A percentile compares a stretch with the other conserved stretches of the same genome.
Conservation (phyloP, 2,797 vertebrate species). For the Gobionotothen gibberifrons region DNA sequence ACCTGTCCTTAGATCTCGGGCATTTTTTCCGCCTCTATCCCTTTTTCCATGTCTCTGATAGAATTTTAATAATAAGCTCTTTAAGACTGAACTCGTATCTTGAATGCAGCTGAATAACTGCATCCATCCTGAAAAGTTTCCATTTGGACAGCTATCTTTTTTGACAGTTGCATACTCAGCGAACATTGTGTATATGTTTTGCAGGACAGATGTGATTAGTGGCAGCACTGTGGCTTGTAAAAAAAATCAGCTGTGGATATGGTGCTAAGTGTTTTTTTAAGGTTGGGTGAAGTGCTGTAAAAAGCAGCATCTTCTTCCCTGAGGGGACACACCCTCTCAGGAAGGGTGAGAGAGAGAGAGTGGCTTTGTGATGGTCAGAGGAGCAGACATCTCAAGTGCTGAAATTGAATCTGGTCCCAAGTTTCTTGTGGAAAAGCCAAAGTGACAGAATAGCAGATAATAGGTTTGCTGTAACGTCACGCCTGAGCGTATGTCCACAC, state of each 20-base stretch:
- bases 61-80: conserved; percentile 76
- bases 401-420: conserved; percentile 87
- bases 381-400: conserved; percentile 79
- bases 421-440: conserved; percentile 84
- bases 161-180: conserved; percentile 62
- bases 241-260: conserved; percentile 68
- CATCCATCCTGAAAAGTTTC: conserved; percentile 61
- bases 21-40: conserved; percentile 48
- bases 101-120: conserved; percentile 41
- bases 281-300: conserved; percentile 80
- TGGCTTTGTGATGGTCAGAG: conserved; percentile 69
- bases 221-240: conserved; percentile 63
- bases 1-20: conserved; percentile 66
- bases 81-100: conserved; percentile 64
- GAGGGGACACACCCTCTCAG: conserved; percentile 76
- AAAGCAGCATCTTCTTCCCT: conserved; percentile 72
- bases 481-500: conserved; percentile 86
- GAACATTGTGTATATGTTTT: conserved; percentile 73
- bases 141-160: conserved; percentile 59
- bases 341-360: conserved; percentile 58
- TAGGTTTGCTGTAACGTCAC: conserved; percentile 87
- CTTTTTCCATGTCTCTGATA: conserved; percentile 62
- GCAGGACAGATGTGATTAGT: conserved; percentile 67
- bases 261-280: conserved; percentile 81
- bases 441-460: conserved; percentile 89